A percentile compares a stretch with the other conserved stretches of the same genome.
These are phyloP conservation scores for Helicoverpa armigera DNA, from an alignment of 1,140 invertebrate species.

Conservation along the genomic window DNA sequence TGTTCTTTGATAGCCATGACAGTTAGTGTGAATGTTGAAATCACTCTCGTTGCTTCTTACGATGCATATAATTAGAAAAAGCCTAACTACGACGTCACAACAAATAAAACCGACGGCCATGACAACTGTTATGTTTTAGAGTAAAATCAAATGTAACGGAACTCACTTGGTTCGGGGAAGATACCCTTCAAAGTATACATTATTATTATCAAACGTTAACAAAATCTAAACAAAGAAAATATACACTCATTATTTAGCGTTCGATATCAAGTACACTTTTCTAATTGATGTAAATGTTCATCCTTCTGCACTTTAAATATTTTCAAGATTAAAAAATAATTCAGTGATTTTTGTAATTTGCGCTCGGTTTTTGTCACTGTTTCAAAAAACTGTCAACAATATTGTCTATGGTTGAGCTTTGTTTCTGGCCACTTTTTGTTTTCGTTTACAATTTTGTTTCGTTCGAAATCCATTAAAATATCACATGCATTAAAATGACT, in stretches of 20 bases:
- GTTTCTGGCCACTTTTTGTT: slow-evolving; percentile 74
- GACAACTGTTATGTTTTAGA: slow-evolving; percentile 32
- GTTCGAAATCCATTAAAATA: neutral
- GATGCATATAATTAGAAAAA: neutral
- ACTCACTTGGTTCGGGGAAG: slow-evolving; percentile 88
- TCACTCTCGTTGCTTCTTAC: neutral
- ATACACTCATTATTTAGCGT: slow-evolving; percentile 82
- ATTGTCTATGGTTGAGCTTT: slow-evolving; percentile 68
- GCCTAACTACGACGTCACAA: slow-evolving; percentile 33
- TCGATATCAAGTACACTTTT: slow-evolving; percentile 65
- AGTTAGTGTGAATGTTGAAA: slow-evolving; percentile 7
- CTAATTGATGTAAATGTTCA: slow-evolving; percentile 72
- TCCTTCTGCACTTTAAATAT: slow-evolving; percentile 73
- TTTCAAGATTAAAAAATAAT: slow-evolving; percentile 64
- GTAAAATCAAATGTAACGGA: slow-evolving; percentile 53
- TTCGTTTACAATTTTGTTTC: slow-evolving; percentile 51
- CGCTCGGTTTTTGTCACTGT: slow-evolving; percentile 83
- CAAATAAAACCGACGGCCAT: slow-evolving; percentile 51
- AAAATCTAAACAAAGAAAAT: slow-evolving; percentile 70
- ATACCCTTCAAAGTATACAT: slow-evolving; percentile 87
- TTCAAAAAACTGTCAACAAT: slow-evolving; percentile 78
- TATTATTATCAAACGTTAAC: slow-evolving; percentile 66
- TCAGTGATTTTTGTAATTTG: slow-evolving; percentile 70
- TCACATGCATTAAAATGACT: neutral
- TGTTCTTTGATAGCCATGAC: slow-evolving; percentile 18